Base-by-base conservation (phyloP, 2,888 invertebrate genomes). In the Thelaira solivaga region DNA sequence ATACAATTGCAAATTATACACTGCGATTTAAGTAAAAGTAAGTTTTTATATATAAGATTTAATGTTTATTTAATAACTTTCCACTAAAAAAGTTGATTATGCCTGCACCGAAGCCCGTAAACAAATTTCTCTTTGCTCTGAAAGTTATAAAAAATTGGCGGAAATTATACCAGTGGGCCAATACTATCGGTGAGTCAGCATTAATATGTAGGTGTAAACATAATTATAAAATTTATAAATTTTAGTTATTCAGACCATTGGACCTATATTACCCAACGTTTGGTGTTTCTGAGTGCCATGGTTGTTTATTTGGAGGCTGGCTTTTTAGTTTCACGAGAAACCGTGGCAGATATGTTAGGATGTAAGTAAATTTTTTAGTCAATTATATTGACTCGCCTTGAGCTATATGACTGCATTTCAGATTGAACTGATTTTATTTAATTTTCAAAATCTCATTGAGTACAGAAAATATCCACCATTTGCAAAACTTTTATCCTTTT, bases 1-100 rank as follows among this genome's bases (percentile, higher is more conserved):
- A 95, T 95, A 22, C 89, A 92, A 18, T 89, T 97, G 29, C 96
- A 97, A 90, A 91, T 93, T 20, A 95, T 97, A 80, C 97, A 97
- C 84, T 93, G 94, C 81, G 92, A 92, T 80, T 90, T 92, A 69
- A 91, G 92, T 81, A 92, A 93, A 85, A 92, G 95, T 93, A 90
- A 91, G 82, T 80, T 51, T 11, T 34, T 45, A 8, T 11, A 29
- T 1, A 10, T 10, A 49, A 4, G 10, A 16, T 26, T 16, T 13
- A 22, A 47, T 7, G 8, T 39, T 6, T 5, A 39, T 26, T 5
- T 26, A 5, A 6, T 7, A 1, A 39, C 16, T 13, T 11, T 34
- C 41, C 55, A 22, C 18, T 39, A 11, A 3, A 39, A 16, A 11
- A 92, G 94, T 94, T 81, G 89, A 90, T 4, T 87, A 90, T 10